Conservation (phyloP, 2,113 vertebrate genomes). For the Circaetus gallicus region DNA sequence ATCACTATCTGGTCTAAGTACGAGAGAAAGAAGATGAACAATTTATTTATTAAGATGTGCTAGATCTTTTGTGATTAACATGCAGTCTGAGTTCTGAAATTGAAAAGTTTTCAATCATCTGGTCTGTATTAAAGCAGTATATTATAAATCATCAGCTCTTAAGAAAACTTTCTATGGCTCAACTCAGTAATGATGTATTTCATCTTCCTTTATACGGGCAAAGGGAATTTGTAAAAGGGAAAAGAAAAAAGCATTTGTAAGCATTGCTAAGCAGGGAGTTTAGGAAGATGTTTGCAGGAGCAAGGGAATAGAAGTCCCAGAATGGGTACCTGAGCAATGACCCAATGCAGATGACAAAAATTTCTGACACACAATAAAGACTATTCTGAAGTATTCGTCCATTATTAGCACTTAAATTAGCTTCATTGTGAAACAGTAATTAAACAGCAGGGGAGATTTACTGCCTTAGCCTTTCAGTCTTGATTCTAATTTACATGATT, state of each 20-base stretch:
- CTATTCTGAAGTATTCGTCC: neutral
- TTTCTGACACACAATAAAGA: neutral
- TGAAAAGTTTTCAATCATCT: neutral
- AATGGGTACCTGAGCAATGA: neutral
- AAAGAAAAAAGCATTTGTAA: neutral
- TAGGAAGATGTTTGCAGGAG: neutral
- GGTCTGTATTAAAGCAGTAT: neutral
- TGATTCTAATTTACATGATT: conserved; percentile 46
- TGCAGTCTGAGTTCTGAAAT: neutral
- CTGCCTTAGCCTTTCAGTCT: conserved; percentile 24
- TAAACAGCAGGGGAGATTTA: conserved; percentile 29
- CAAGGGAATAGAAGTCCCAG: neutral
- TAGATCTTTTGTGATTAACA: neutral
- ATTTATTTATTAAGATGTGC: neutral
- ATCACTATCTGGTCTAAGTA: neutral
- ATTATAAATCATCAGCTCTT: neutral
- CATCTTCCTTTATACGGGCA: neutral
- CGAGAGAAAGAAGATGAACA: neutral
- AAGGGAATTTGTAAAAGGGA: neutral
- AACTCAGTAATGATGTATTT: neutral
- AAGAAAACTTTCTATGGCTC: neutral
- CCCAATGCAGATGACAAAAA: neutral
- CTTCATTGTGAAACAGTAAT: conserved; percentile 35
- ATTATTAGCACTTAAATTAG: conserved; percentile 32
- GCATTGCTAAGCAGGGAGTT: neutral